Evolutionary conservation across 2,888 invertebrate genomes (phyloP).

Genomic region (Antitype chi): DNA sequence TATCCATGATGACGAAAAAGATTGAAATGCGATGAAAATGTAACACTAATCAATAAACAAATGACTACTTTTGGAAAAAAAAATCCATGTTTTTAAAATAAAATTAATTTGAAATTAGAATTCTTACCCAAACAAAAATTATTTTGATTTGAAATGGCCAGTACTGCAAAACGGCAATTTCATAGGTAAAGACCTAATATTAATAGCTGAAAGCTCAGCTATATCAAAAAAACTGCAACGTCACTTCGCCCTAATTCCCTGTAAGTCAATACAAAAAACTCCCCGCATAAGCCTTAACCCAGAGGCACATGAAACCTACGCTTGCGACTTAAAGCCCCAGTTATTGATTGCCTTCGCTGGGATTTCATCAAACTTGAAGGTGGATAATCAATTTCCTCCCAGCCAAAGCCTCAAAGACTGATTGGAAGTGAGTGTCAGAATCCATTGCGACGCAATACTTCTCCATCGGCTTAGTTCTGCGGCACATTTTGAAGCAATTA

Average conservation of each 20-base stretch:
- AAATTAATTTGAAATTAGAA: too few species aligned
- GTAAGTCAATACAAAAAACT: conserved; percentile 24
- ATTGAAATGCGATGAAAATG: too few species aligned
- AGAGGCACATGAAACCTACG: conserved; percentile 38
- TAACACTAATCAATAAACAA: too few species aligned
- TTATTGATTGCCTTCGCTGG: conserved; percentile 60
- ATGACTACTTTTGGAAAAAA: too few species aligned
- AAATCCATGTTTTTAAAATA: too few species aligned
- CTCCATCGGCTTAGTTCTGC: conserved; percentile 48
- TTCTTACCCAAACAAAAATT: too few species aligned
- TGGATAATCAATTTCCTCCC: conserved; percentile 66
- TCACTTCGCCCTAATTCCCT: conserved; percentile 6
- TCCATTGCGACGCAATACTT: conserved; percentile 62
- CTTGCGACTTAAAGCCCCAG: conserved; percentile 46
- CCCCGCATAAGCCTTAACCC: neutral
- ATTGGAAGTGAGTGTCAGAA: conserved; percentile 65
- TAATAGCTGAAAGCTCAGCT: too few species aligned
- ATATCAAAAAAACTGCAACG: neutral
- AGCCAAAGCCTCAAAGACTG: conserved; percentile 66
- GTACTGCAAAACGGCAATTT: too few species aligned
- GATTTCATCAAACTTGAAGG: conserved; percentile 68
- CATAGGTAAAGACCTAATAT: too few species aligned
- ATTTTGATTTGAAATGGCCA: too few species aligned
- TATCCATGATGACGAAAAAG: too few species aligned
- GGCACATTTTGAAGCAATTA: conserved; percentile 43